Base-by-base conservation (phyloP, 1,140 invertebrate species). In the Potamilus streckersoni region DNA sequence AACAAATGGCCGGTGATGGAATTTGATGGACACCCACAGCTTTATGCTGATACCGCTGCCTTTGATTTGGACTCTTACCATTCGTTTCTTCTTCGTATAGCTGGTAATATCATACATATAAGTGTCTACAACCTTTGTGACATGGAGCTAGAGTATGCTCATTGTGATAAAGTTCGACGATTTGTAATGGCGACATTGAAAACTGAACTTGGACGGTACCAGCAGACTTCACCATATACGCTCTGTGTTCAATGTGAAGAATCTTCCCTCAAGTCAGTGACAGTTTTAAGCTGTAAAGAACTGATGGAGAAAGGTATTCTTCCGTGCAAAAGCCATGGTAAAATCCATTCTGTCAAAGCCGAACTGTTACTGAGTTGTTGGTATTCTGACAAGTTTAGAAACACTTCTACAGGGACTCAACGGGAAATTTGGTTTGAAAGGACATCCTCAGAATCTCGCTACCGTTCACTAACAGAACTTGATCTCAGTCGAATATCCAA, bases 401-500 rank as follows among this genome's bases (percentile, higher is more conserved):
- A 72, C 20, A 59, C 56, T 3, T 16, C 59, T 15, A 58, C 31
- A 20, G 57, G 60, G 62, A 23, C 38, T 4, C 60, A 27, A 55
- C 64, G 63, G 61, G 59, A 65, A 57, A 73, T 23, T 56, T 77
- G 75, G 75, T 67, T 77, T 17, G 65, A 63, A 55, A 17, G 58
- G 61, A 55, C 69, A 8, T 71, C 75, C 55, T n/a, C 14, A 19
- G 65, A 68, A 2, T 62, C 73, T 23, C 60, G 69, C 31, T 62
- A 69, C 62, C 68, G 75, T 20, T 65, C 67, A 38, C 70, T 77
- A 1, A 77, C 75, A 38, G 55, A 20, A 15, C 67, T 69, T n/a
- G 75, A 77, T 60, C 64, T 77, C 23, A 77, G 75, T 23, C 66
- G 59, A 49, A 77, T 77, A 55, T 64, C 70, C 8, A 70, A 77